Base-by-base conservation (phyloP, 2,113 vertebrate species). In the Talpa occidentalis region DNA sequence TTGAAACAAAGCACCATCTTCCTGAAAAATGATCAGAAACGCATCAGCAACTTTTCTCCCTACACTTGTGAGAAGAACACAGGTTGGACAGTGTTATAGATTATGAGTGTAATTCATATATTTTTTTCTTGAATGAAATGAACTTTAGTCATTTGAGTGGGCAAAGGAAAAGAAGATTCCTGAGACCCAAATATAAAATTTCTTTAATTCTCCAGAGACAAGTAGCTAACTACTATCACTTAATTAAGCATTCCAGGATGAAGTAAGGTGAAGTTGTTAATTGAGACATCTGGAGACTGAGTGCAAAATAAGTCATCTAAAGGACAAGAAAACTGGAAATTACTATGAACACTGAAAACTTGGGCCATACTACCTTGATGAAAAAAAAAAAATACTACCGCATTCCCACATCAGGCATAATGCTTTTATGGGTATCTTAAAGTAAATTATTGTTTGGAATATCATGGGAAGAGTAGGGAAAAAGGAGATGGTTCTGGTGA, bases 11-110 rank as follows among this genome's bases (percentile, higher is more conserved):
- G 16, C 15, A 32, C 30, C 84, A 6, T 12, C 32, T 88, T 85
- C 47, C 91, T 32, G 11, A 93, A 94, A 82, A 90, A 9, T 52
- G 37, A 78, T 6, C 72, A 19, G 76, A 88, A 92, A 89, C n/a
- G 67, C 74, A 73, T 8, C 69, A 69, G 73, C 19, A 87, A 26
- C 21, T n/a, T 92, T 83, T 47, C 64, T 77, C 24, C 70, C 2
- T n/a, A 3, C 28, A 24, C 66, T 76, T 86, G 28, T 86, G 26
- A 42, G 44, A 88, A 52, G 62, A 67, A 78, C 62, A 96, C 35
- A 72, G 6, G 49, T 28, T 47, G 7, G 60, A 10, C 6, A 62
- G 21, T 32, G 24, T 22, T 79, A 59, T 90, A 77, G 37, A n/a
- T 3, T 80, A 40, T 14, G 9, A 52, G 3, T 79, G 6, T 21